phyloP scores from a whole-genome alignment of 2,113 vertebrate genomes.

The Kryptolebias marmoratus region DNA sequence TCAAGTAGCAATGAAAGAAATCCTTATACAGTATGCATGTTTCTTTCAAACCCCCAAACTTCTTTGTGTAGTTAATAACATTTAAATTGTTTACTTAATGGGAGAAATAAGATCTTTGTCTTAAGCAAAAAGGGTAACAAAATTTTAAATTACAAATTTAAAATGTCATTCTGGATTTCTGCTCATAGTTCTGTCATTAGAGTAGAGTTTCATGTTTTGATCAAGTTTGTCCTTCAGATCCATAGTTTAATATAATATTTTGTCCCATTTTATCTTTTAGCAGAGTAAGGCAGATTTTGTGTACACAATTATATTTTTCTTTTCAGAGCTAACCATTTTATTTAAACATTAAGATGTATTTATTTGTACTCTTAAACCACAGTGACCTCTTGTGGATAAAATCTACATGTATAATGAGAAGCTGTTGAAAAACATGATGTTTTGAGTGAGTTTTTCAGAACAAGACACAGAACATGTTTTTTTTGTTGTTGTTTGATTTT shows the following conservation, averaged over 20 bases:
- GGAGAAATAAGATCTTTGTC: background rate
- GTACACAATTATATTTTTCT: background rate
- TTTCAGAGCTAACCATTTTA: constrained; percentile 1
- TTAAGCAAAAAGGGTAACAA: background rate
- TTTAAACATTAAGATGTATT: background rate
- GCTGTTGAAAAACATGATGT: background rate
- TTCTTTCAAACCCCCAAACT: no score
- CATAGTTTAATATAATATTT: background rate
- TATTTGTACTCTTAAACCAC: constrained; percentile 29
- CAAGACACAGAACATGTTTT: background rate
- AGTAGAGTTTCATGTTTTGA: background rate
- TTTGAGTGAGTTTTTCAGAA: background rate
- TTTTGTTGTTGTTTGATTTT: background rate
- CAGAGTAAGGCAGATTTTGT: background rate
- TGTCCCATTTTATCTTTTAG: background rate
- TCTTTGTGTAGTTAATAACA: no score
- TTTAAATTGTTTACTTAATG: no score
- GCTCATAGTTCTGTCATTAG: background rate
- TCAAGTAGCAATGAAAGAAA: no score
- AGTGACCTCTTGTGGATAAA: constrained; percentile 73
- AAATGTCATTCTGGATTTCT: background rate
- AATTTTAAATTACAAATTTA: background rate
- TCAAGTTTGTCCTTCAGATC: background rate
- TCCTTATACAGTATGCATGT: no score
- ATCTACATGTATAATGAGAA: constrained; percentile 11